A percentile compares a stretch with the other conserved stretches of the same genome.
phyloP scores from a whole-genome alignment of 2,888 invertebrate species.

The Tachystola acroxantha region DNA sequence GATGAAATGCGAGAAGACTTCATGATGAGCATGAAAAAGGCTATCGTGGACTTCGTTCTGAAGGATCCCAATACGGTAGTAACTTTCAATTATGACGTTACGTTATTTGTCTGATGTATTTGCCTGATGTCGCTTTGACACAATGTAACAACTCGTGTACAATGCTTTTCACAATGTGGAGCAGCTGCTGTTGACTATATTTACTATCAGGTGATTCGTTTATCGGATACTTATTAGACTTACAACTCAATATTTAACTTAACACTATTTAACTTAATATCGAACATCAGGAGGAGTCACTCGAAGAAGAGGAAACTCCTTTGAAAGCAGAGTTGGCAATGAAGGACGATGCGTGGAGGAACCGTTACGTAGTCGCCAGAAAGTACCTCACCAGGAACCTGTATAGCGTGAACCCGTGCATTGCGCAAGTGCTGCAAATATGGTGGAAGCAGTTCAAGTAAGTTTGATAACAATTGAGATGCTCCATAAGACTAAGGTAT shows the following conservation, averaged over 20 bases:
- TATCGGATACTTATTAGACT: too few relatives aligned
- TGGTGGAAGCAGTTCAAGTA: constrained; percentile 90
- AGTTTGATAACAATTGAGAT: constrained; percentile 20
- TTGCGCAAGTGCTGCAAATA: constrained; percentile 86
- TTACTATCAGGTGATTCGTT: too few relatives aligned
- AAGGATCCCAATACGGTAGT: constrained; percentile 82
- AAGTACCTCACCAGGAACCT: constrained; percentile 75
- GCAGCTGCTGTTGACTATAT: too few relatives aligned
- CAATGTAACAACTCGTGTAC: too few relatives aligned
- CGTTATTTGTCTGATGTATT: too few relatives aligned
- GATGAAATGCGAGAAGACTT: constrained; percentile 92
- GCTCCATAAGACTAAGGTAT: neutral
- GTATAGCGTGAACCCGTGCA: constrained; percentile 88
- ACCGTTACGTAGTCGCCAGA: constrained; percentile 57
- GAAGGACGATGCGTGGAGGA: constrained; percentile 83
- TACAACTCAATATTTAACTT: too few relatives aligned
- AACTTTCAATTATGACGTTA: too few relatives aligned
- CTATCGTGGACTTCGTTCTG: constrained; percentile 94
- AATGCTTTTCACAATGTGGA: too few relatives aligned
- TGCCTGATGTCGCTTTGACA: too few relatives aligned
- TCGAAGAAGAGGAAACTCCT: constrained; percentile 70
- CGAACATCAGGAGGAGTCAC: constrained; percentile 68
- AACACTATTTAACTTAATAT: too few relatives aligned
- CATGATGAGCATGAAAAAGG: constrained; percentile 92
- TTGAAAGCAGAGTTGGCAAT: constrained; percentile 77